Conservation (phyloP, 2,797 vertebrate species). For the Lemur catta region DNA sequence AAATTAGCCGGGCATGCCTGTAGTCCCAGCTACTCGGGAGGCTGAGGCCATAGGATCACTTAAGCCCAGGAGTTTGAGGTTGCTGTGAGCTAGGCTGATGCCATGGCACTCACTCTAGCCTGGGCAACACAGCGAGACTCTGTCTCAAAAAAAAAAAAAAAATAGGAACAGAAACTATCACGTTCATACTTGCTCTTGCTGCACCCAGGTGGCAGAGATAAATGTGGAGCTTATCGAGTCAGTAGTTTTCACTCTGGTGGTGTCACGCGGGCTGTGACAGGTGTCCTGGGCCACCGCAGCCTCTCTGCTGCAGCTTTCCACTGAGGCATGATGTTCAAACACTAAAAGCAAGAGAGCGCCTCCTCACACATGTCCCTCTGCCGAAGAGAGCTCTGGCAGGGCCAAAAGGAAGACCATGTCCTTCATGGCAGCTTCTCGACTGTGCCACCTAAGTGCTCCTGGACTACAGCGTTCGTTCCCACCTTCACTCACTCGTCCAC, state of each 20-base stretch:
- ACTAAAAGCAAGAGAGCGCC: background rate
- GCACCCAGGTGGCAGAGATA: background rate
- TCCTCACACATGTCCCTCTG: background rate
- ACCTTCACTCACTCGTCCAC: background rate
- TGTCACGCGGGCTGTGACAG: background rate
- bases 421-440: background rate
- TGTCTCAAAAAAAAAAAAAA: too few relatives aligned
- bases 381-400: background rate
- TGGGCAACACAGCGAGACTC: too few relatives aligned
- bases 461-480: background rate
- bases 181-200: background rate
- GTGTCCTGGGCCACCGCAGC: background rate
- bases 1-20: too few relatives aligned
- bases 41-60: too few relatives aligned
- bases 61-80: too few relatives aligned
- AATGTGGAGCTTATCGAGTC: background rate
- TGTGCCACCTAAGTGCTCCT: background rate
- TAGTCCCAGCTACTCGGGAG: too few relatives aligned
- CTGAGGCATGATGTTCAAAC: background rate
- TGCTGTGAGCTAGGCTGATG: too few relatives aligned
- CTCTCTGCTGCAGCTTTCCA: background rate
- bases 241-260: background rate
- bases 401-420: background rate
- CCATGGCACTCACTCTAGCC: too few relatives aligned
- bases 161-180: constrained; percentile 15